Base-by-base conservation (phyloP, 2,888 invertebrate genomes). In the Opisthograptis luteolata region DNA sequence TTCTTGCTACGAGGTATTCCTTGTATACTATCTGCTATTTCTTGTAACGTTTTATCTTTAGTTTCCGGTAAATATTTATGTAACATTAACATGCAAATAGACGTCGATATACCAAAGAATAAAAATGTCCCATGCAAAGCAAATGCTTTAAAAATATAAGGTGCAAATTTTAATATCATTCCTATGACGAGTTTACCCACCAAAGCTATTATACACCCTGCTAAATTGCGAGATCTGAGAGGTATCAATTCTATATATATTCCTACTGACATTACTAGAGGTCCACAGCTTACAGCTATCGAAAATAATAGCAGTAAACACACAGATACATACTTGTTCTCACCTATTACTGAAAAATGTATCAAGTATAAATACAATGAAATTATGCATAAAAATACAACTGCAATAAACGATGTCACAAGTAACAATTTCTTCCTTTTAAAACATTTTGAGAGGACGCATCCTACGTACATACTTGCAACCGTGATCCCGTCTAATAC, bases 401-500 rank as follows among this genome's bases (percentile, higher is more conserved):
- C 57, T 9, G 56, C 66, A 7, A 67, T 20, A 3, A 60, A 35
- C 1, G 72, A 58, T 0, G 71, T 37, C 0, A 35, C 30, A 1
- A 79, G 34, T 1, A 80, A 52, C 6, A 76, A 54, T 1, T 63
- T 44, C 14, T 76, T 62, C 31, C 73, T 58, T 48, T 61, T 75
- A 0, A 70, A 17, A 9, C 50, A 32, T 52, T 58, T 75, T 0
- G 68, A 53, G 32, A 74, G 24, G 14, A 34, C 7, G 24, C 66
- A 58, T 4, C 73, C 71, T 0, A 62, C 8, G 32, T 76, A 76
- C 71, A 73, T 72, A 32, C 73, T 66, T 0, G 64, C 5, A 1
- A 81, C 67, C 8, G 79, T 74, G 0, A 79, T 48, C 0, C 75
- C 81, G 32, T 81, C 80, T 32, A 81, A 55, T 28, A 77, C 68